A percentile compares a stretch with the other conserved stretches of the same genome.
Evolutionary conservation across 1,140 invertebrate species (phyloP).

Genomic region (Pogonus chalceus): DNA sequence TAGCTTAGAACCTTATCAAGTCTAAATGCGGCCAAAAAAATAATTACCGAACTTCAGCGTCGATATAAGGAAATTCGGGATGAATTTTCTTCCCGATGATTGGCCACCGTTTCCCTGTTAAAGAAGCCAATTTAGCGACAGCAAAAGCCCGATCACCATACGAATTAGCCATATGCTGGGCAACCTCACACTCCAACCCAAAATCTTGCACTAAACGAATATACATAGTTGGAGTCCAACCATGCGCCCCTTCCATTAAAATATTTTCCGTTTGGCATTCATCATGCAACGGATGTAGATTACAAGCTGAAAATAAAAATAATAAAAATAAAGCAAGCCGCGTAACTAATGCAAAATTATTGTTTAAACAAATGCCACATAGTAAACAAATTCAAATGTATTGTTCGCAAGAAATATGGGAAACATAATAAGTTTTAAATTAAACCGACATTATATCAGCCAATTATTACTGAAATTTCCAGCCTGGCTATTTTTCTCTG

Average conservation of each 20-base stretch:
- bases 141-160: slow-evolving; percentile 97
- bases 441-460: too few species aligned
- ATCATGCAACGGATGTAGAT: slow-evolving; percentile 52
- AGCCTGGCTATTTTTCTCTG: too few species aligned
- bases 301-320: slow-evolving; percentile 45
- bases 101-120: slow-evolving; percentile 94
- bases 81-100: slow-evolving; percentile 94
- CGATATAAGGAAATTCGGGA: slow-evolving; percentile 97
- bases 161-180: slow-evolving; percentile 90
- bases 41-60: slow-evolving; percentile 79
- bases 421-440: too few species aligned
- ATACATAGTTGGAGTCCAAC: slow-evolving; percentile 96
- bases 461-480: too few species aligned
- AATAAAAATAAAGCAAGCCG: slow-evolving; percentile 11
- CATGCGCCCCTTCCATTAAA: slow-evolving; percentile 88
- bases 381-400: too few species aligned
- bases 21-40: too few species aligned
- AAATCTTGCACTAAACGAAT: slow-evolving; percentile 93
- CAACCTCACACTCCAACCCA: slow-evolving; percentile 82
- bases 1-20: too few species aligned
- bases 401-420: too few species aligned
- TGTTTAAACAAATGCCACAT: too few species aligned
- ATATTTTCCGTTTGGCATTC: slow-evolving; percentile 80
- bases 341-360: too few species aligned
- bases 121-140: slow-evolving; percentile 88